Conservation (phyloP, 2,113 vertebrate genomes). For the Phalacrocorax aristotelis region DNA sequence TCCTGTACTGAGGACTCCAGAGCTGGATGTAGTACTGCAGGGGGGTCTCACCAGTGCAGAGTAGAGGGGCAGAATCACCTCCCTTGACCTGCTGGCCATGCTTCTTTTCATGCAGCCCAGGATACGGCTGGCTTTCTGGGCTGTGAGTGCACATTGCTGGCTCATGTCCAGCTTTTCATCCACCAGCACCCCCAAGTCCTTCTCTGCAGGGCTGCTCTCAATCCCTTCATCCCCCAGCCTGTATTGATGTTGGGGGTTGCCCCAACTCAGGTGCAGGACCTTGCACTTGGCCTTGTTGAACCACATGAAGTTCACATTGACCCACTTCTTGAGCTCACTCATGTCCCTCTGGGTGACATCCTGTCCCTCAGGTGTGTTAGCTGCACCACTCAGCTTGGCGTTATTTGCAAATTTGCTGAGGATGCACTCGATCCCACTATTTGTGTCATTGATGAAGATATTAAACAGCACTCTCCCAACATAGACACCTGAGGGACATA, state of each 20-base stretch:
- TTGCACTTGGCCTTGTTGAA: not conserved
- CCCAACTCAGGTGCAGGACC: accelerated
- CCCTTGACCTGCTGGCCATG: accelerated
- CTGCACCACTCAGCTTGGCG: not conserved
- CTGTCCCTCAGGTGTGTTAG: not conserved
- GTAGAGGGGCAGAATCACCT: not conserved
- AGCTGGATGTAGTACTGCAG: not conserved
- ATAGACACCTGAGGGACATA: accelerated
- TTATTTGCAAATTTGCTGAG: not conserved
- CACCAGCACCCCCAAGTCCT: not conserved
- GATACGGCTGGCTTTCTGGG: accelerated
- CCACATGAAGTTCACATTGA: not conserved
- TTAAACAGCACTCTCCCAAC: too few relatives aligned
- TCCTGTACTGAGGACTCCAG: not conserved
- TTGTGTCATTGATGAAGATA: not conserved
- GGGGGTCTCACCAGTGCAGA: not conserved
- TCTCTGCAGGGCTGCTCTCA: accelerated
- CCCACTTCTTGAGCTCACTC: not conserved
- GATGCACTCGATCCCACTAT: not conserved
- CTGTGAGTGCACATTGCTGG: accelerated
- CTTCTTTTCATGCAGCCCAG: not conserved
- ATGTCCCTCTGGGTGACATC: not conserved
- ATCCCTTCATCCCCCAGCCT: too few relatives aligned
- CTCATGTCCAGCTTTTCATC: not conserved
- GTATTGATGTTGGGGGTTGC: accelerated